phyloP scores from a whole-genome alignment of 2,797 vertebrate genomes.

The Alcedo quadribrachys region DNA sequence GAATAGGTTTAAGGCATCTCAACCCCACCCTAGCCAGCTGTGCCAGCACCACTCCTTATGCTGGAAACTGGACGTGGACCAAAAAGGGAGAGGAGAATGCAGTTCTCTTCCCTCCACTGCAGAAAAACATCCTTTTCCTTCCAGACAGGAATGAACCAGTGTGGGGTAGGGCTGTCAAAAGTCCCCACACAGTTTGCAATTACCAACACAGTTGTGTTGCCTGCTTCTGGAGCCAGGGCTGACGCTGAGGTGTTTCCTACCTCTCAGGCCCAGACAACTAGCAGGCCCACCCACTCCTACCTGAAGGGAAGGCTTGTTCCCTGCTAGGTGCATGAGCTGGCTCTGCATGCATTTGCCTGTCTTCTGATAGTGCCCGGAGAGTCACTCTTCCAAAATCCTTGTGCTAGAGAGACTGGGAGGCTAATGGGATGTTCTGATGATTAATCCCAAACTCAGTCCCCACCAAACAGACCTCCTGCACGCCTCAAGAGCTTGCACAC shows the following conservation, averaged over 20 bases:
- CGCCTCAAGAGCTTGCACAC: background rate
- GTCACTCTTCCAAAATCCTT: background rate
- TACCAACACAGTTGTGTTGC: background rate
- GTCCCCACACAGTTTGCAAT: background rate
- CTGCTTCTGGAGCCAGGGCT: background rate
- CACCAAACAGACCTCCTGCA: rapidly evolving
- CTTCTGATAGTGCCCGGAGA: background rate
- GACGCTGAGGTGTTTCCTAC: background rate
- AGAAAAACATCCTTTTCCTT: background rate
- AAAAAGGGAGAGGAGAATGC: background rate
- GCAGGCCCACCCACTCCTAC: conserved; percentile 41
- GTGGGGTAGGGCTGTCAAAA: background rate
- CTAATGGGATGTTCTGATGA: background rate
- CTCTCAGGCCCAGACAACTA: conserved; percentile 48
- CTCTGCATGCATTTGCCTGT: conserved; percentile 55
- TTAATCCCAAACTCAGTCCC: background rate
- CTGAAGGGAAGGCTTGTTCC: conserved; percentile 50
- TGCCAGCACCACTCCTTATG: background rate
- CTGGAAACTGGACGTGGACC: background rate
- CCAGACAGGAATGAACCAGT: background rate
- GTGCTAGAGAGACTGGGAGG: background rate
- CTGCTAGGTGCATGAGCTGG: conserved; percentile 41
- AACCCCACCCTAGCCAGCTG: background rate
- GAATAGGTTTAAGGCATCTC: background rate
- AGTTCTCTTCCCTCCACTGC: background rate